phyloP scores from a whole-genome alignment of 2,888 invertebrate species.

The Neoscelio sp. region DNA sequence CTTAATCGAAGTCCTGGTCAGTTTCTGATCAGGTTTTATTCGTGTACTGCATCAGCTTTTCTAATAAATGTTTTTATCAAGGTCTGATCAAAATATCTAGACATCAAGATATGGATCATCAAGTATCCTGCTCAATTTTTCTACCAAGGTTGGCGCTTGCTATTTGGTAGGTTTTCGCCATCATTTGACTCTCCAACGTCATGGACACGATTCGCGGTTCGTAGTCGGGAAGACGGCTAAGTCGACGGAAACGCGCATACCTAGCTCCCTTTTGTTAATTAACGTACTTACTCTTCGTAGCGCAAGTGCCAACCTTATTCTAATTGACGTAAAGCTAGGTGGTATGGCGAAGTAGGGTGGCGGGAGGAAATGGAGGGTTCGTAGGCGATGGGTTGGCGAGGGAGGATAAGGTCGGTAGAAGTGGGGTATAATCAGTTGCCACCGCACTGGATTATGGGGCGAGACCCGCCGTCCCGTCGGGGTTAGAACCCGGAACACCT shows the following conservation, averaged over 20 bases:
- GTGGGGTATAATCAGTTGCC: constrained; percentile 82
- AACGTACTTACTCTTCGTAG: constrained; percentile 84
- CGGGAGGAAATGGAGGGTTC: constrained; percentile 65
- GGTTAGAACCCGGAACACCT: constrained; percentile 78
- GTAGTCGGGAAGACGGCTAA: constrained; percentile 83
- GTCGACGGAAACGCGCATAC: constrained; percentile 72
- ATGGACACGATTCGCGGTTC: constrained; percentile 83
- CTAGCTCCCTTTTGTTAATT: constrained; percentile 84
- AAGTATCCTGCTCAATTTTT: too few relatives aligned
- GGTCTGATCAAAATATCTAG: too few relatives aligned
- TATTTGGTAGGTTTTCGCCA: constrained; percentile 35
- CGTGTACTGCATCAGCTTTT: too few relatives aligned
- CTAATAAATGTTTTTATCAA: too few relatives aligned
- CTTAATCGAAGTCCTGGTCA: too few relatives aligned
- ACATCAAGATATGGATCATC: too few relatives aligned
- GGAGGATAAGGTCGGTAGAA: constrained; percentile 78
- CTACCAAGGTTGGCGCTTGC: too few relatives aligned
- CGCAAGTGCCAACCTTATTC: constrained; percentile 84
- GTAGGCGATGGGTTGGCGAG: constrained; percentile 70
- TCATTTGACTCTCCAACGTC: constrained; percentile 72
- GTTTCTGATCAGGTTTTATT: too few relatives aligned
- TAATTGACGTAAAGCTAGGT: constrained; percentile 84
- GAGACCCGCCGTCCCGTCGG: constrained; percentile 77
- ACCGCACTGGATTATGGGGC: constrained; percentile 83
- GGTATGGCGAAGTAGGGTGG: constrained; percentile 72